phyloP scores from a whole-genome alignment of 2,797 vertebrate species.

The Iguana delicatissima region DNA sequence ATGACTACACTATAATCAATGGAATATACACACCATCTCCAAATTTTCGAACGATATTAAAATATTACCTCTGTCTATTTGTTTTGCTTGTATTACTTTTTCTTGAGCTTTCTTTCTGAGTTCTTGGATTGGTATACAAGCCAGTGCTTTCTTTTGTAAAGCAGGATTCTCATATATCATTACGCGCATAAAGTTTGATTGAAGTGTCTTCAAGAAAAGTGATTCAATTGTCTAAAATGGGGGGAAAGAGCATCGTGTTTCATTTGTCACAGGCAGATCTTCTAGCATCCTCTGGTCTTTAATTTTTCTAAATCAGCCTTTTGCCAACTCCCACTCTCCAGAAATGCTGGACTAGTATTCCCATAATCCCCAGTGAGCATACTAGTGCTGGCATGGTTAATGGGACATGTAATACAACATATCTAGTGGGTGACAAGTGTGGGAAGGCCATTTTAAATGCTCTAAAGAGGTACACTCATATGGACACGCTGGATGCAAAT shows the following conservation, averaged over 20 bases:
- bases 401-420: neutral
- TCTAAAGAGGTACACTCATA: neutral
- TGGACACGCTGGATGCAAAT: neutral
- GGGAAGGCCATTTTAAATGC: neutral
- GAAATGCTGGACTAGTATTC: neutral
- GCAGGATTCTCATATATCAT: constrained; percentile 88
- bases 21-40: neutral
- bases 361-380: neutral
- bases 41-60: constrained; percentile 15
- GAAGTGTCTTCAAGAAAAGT: constrained; percentile 86
- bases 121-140: constrained; percentile 84
- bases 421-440: neutral
- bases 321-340: neutral
- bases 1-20: too few species aligned
- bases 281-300: constrained; percentile 28
- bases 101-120: constrained; percentile 82
- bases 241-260: constrained; percentile 25
- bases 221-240: constrained; percentile 82
- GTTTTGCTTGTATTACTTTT: constrained; percentile 82
- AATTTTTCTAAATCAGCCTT: neutral
- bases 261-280: constrained; percentile 49
- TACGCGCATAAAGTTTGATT: constrained; percentile 89
- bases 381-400: neutral
- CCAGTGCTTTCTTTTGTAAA: constrained; percentile 88
- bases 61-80: constrained; percentile 87